phyloP scores from a whole-genome alignment of 2,797 vertebrate species.

The Urocyon cinereoargenteus region DNA sequence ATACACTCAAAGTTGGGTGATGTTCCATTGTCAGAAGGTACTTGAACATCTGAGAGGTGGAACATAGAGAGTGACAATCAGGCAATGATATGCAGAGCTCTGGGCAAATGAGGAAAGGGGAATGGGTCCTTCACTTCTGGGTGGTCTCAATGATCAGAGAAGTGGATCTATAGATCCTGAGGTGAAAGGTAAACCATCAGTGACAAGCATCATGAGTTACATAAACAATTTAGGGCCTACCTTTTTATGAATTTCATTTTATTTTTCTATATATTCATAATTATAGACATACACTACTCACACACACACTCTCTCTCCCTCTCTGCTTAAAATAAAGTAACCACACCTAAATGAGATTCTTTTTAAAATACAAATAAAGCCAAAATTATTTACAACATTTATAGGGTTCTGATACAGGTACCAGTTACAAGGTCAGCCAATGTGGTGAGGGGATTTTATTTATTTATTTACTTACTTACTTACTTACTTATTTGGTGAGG shows the following conservation, averaged over 20 bases:
- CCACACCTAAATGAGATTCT: not conserved
- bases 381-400: not conserved
- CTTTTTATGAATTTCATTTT: not conserved
- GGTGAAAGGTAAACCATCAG: not conserved
- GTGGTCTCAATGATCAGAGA: not conserved
- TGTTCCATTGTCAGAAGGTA: conserved; percentile 37
- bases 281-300: not conserved
- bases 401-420: not conserved
- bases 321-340: not conserved
- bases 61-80: not conserved
- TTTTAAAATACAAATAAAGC: not conserved
- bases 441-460: not conserved
- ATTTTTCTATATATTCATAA: not conserved
- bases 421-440: not conserved
- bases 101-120: not conserved
- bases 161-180: not conserved
- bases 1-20: conserved; percentile 33
- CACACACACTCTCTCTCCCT: not conserved
- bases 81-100: not conserved
- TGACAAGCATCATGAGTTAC: not conserved
- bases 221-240: not conserved
- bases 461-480: too few species aligned
- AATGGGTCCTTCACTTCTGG: not conserved
- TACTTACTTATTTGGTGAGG: not conserved
- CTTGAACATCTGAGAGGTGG: conserved; percentile 25